Evolutionary conservation across 2,888 invertebrate genomes (phyloP).

Genomic region (Microctonus brassicae): DNA sequence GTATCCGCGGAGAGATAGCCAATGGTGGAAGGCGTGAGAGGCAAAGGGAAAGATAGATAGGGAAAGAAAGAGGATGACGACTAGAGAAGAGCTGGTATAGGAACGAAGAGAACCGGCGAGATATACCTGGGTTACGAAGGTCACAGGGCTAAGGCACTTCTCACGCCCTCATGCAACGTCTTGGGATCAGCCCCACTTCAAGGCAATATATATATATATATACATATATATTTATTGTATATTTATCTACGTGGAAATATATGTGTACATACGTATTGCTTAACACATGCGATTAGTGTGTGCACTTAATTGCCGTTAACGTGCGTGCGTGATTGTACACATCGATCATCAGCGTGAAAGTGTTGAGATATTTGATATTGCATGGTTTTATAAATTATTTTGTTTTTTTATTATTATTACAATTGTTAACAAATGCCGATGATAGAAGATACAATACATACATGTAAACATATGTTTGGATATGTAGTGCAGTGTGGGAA

Average conservation of each 20-base stretch:
- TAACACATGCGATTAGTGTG: constrained; percentile 66
- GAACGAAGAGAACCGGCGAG: constrained; percentile 35
- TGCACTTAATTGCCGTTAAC: constrained; percentile 67
- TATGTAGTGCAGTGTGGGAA: constrained; percentile 8
- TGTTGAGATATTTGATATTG: not conserved
- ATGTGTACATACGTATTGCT: constrained; percentile 51
- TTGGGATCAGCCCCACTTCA: constrained; percentile 65
- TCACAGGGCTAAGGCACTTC: constrained; percentile 69
- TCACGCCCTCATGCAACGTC: constrained; percentile 67
- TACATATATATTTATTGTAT: not conserved
- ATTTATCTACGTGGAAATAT: constrained; percentile 42
- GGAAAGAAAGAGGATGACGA: constrained; percentile 32
- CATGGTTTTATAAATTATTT: not conserved
- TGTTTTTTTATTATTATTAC: not conserved
- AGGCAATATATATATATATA: constrained; percentile 47
- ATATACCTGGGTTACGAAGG: constrained; percentile 62
- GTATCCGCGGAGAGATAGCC: constrained; percentile 35
- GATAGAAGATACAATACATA: not conserved
- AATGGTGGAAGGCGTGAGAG: constrained; percentile 8
- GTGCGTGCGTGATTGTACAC: constrained; percentile 61
- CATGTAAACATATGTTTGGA: not conserved
- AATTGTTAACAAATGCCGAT: not conserved
- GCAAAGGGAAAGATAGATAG: constrained; percentile 19
- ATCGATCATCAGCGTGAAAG: constrained; percentile 58
- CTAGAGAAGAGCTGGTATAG: constrained; percentile 37